Base-by-base conservation (phyloP, 1,140 invertebrate genomes). In the Monochamus saltuarius region DNA sequence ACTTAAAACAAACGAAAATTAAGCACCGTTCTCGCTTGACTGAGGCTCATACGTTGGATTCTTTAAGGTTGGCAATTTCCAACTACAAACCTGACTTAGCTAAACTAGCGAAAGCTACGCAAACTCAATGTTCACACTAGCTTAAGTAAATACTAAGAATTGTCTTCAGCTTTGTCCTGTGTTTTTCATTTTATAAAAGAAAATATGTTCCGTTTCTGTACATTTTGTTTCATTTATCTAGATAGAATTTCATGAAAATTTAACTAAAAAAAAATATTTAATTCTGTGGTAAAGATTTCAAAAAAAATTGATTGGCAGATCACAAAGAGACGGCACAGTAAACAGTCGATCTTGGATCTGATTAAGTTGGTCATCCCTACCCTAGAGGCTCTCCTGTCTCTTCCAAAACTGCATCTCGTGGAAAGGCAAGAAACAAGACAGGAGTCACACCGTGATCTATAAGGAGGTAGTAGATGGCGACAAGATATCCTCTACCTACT, bases 31-130 rank as follows among this genome's bases (percentile, higher is more conserved):
- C 47, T 51, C 37, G 17, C 22, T 38, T 56, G 39, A 56, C 54
- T 47, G 54, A 46, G 40, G 54, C 39, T 56, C 56, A 58, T 2
- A 58, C 45, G 50, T 58, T 58, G 46, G 56, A 58, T 58, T 51
- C 56, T 38, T 58, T 42, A 29, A 19, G 11, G 52, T 50, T 50
- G 47, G 11, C 11, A n/a, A n/a, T 29, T 6, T 29, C 22, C 16
- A n/a, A 10, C 17, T 14, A 46, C 22, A 14, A 19, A 17, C 16
- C 22, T 19, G 43, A 46, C 22, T 46, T 10, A 17, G 22, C 16
- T 46, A 16, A 14, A 14, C 14, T 34, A 46, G 43, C 43, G 17
- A 19, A 16, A 46, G 43, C 7, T 46, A 3, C 43, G 13, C 22
- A 35, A 34, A 50, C 34, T 11, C 47, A 50, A 50, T 50, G 19